Base-by-base conservation (phyloP, 2,888 invertebrate species). In the Phania funesta region DNA sequence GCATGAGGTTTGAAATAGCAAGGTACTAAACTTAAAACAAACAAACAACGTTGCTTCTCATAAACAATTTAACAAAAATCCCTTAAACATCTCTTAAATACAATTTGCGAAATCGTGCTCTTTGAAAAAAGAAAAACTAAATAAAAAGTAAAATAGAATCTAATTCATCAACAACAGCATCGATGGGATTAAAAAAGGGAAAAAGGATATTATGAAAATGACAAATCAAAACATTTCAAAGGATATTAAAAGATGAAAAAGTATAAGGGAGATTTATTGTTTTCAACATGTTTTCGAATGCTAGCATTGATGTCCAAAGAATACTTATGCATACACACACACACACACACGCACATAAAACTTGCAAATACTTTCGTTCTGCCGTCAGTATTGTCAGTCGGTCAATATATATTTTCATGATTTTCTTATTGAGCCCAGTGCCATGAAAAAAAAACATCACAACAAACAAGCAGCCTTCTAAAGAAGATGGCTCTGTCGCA, bases 201-300 rank as follows among this genome's bases (percentile, higher is more conserved):
- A 24, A 32, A 48, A 20, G 13, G 3, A 13, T 18, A 18, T 7
- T 35, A 0, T 35, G n/a, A 48, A 70, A 58, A 48, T 13, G 64
- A 54, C 44, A 64, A 74, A 62, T 74, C 52, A 73, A 73, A 73
- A 24, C 18, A 32, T 64, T 73, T 44, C 22, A 74, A 62, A 62
- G 41, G 38, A 22, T 52, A 62, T 41, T 52, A 35, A 44, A 71
- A 18, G 22, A 48, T 44, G 13, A 38, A 58, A 58, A 73, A 52
- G 9, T 0, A 62, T 5, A 13, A 44, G 16, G 22, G 18, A 13
- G 52, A 73, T 50, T 44, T 60, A 41, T 44, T 52, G 52, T 52
- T 44, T 54, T 41, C 13, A 44, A 52, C 50, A 73, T 32, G 32
- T 32, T 73, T 54, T 52, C 22, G 48, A 71, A 50, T 29, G 26